Base-by-base conservation (phyloP, 1,140 invertebrate species). In the Drosophila ficusphila region DNA sequence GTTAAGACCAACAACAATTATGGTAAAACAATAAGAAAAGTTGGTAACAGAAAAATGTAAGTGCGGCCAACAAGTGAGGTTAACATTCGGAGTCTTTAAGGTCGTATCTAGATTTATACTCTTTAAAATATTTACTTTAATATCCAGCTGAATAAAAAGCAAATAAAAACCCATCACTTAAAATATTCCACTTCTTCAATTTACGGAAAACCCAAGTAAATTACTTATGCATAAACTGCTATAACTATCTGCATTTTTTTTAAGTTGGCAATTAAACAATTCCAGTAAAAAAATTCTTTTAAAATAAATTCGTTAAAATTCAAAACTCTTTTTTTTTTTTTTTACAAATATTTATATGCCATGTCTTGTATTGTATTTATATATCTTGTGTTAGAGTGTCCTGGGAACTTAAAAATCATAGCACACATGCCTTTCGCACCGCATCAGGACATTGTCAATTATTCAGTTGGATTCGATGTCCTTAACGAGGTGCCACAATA, bases 401-500 rank as follows among this genome's bases (percentile, higher is more conserved):
- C 12, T 72, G 53, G 25, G 54, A 61, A 71, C 56, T 38, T 38
- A 5, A 31, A 34, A 64, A 51, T 51, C 58, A 7, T 14, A 31
- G 14, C 21, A 9, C 69, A 73, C 65, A 71, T 71, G 65, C 65
- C 49, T 48, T 71, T 70, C 64, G 64, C 67, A 70, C 49, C 67
- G 36, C 19, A 34, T 11, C 56, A 52, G 47, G 47, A 67, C 61
- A 52, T 67, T 27, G 14, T 68, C 46, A 68, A 68, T 68, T 68
- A 68, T 68, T 68, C 46, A 68, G 21, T 29, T 27, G 36, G 36
- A 27, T 67, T 67, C 42, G 25, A 51, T 52, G 27, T 57, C n/a
- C 38, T 41, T 44, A 68, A 76, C 71, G 34, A 76, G 72, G 72
- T 75, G 72, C 72, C 47, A 76, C 51, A 74, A 54, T 53, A 72